Percentiles rank a stretch among this genome's conserved stretches.
phyloP scores from a whole-genome alignment of 2,797 vertebrate species.

The Spheniscus humboldti region DNA sequence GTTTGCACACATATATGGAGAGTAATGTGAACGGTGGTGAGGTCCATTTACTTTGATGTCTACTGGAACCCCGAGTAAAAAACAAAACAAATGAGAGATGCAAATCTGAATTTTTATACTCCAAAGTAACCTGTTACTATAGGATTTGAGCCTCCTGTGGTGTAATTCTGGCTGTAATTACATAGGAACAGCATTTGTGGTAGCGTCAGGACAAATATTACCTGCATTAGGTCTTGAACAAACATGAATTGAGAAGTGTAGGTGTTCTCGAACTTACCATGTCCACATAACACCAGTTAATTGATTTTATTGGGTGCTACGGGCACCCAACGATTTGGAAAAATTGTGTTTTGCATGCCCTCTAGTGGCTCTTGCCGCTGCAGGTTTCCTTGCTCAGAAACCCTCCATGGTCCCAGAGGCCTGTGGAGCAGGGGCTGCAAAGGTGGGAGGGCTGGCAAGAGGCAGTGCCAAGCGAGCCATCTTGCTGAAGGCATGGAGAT shows the following conservation, averaged over 20 bases:
- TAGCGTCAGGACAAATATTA: conserved; percentile 52
- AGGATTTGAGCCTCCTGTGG: conserved; percentile 35
- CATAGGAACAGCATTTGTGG: conserved; percentile 34
- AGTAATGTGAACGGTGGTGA: not conserved
- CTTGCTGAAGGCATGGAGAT: not conserved
- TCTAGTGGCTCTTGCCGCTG: not conserved
- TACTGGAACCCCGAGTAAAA: conserved; percentile 14
- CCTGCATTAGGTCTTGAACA: conserved; percentile 38
- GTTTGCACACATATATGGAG: conserved; percentile 35
- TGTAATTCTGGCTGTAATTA: conserved; percentile 47
- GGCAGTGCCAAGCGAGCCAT: rapidly evolving
- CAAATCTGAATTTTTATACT: conserved; percentile 38
- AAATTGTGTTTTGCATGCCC: conserved; percentile 39
- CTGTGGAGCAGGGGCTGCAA: not conserved
- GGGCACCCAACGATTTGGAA: not conserved
- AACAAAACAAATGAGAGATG: conserved; percentile 36
- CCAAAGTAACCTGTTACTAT: not conserved
- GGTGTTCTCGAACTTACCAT: not conserved
- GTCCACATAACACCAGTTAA: not conserved
- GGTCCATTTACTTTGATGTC: conserved; percentile 46
- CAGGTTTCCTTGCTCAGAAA: not conserved
- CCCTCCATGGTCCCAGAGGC: not conserved
- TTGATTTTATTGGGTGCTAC: not conserved
- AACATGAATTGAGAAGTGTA: conserved; percentile 25
- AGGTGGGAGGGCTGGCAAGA: not conserved